Percentiles rank a stretch among this genome's conserved stretches.
Conservation (phyloP, 2,888 invertebrate genomes). For the Lochmaea crataegi region DNA sequence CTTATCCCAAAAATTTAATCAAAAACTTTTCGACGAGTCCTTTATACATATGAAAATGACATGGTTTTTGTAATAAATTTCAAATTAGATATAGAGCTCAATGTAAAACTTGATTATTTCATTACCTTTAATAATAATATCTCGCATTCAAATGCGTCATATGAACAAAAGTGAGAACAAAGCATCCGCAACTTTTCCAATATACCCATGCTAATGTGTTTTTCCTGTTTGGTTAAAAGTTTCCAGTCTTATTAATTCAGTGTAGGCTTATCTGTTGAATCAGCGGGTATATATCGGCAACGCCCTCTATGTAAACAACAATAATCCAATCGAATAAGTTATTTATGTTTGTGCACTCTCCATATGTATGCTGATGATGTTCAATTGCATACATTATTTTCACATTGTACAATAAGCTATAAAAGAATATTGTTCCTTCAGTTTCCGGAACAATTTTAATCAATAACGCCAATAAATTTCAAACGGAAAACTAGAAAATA, state of each 20-base stretch:
- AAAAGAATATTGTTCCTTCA: constrained; percentile 20
- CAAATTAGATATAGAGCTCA: constrained; percentile 9
- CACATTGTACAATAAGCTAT: constrained; percentile 15
- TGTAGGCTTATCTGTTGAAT: constrained; percentile 9
- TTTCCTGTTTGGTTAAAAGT: neutral
- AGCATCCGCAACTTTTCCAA: neutral
- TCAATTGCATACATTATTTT: constrained; percentile 37
- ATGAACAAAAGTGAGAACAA: neutral
- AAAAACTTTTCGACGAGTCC: constrained; percentile 4
- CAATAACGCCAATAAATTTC: too few species aligned
- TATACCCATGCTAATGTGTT: neutral
- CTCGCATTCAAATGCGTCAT: neutral
- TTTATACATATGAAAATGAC: constrained; percentile 5
- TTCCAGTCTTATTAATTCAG: neutral
- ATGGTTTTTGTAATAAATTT: neutral
- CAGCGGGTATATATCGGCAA: constrained; percentile 23
- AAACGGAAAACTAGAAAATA: too few species aligned
- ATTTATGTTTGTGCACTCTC: constrained; percentile 38
- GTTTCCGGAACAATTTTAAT: too few species aligned
- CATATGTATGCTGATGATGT: constrained; percentile 41
- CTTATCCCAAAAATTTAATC: constrained; percentile 2
- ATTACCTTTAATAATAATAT: constrained; percentile 3
- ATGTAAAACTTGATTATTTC: neutral
- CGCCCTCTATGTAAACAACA: constrained; percentile 37
- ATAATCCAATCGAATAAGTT: constrained; percentile 44